These are phyloP conservation scores for Eriosoma lanigerum DNA, from an alignment of 1,140 invertebrate genomes.

Conservation along the genomic window DNA sequence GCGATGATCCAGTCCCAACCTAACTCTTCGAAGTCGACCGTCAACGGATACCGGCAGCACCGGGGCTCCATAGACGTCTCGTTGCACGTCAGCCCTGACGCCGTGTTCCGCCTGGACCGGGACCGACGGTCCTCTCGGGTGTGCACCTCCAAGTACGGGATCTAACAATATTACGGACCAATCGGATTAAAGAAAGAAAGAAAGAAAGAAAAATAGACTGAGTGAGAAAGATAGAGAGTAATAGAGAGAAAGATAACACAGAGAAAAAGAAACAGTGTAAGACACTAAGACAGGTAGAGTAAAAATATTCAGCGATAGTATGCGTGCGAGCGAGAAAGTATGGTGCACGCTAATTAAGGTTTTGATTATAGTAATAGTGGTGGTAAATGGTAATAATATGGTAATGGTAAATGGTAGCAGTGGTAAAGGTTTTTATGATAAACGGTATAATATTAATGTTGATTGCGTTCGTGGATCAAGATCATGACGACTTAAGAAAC, in stretches of 20 bases:
- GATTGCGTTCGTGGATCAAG: too few species aligned
- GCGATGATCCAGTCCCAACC: slow-evolving; percentile 99
- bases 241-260: too few species aligned
- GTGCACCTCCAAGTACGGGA: slow-evolving; percentile 79
- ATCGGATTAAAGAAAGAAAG: slow-evolving; percentile 16
- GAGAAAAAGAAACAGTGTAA: not conserved
- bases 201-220: not conserved
- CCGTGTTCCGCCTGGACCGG: slow-evolving; percentile 61
- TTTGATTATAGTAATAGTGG: too few species aligned
- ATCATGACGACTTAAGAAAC: too few species aligned
- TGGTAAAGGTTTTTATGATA: too few species aligned
- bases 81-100: slow-evolving; percentile 69
- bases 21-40: slow-evolving; percentile 95
- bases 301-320: too few species aligned
- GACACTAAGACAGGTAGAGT: not conserved
- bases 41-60: slow-evolving; percentile 91
- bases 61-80: slow-evolving; percentile 75
- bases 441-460: too few species aligned
- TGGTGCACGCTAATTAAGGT: too few species aligned
- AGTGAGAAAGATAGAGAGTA: not conserved
- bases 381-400: too few species aligned
- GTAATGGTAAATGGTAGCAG: too few species aligned
- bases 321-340: too few species aligned
- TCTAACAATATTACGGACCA: slow-evolving; percentile 61
- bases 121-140: slow-evolving; percentile 67